Evolutionary conservation across 2,797 vertebrate species (phyloP), one percentile per base, ranked within the genome.

Genomic region (Molothrus ater): DNA sequence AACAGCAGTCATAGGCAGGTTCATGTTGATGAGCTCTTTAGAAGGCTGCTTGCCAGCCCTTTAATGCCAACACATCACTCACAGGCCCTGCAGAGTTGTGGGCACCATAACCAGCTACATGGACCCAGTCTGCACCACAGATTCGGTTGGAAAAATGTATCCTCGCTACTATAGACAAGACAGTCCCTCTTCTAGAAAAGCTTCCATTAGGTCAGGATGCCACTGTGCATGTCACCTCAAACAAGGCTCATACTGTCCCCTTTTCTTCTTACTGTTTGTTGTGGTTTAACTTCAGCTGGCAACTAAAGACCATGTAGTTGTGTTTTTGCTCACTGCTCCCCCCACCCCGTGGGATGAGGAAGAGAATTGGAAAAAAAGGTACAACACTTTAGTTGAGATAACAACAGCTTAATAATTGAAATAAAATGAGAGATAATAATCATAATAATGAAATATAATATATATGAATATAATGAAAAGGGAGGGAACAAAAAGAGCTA

Each of bases 101-200:
- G 48, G 26, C 48, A 34, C 54, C 50, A 17, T 17, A 71, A 86
- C 29, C 31, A 73, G 60, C 69, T 56, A 24, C 29, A 31, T 0
- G 0, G 64, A 17, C 20, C 73, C 75, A 71, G 24, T 25, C 40
- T 48, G 53, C 34, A 68, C 29, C 1, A 1, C 25, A 22, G 90
- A 79, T 38, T 50, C 57, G 13, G 10, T 0, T 0, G 0, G 40
- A 45, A 80, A 60, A 64, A 43, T 22, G 11, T 6, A 10, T 21
- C 26, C 66, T 53, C 29, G 36, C n/a, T 59, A 11, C n/a, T 20
- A 6, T 0, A 24, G 75, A 54, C 4, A 40, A 65, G 31, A 17
- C 26, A 72, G 13, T 38, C 9, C n/a, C 40, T 80, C 57, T 90
- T 79, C 61, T 60, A 57, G 29, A 47, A 68, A 4, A 85, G n/a